Evolutionary conservation across 2,113 vertebrate genomes (phyloP).

Genomic region (Piaya cayana): DNA sequence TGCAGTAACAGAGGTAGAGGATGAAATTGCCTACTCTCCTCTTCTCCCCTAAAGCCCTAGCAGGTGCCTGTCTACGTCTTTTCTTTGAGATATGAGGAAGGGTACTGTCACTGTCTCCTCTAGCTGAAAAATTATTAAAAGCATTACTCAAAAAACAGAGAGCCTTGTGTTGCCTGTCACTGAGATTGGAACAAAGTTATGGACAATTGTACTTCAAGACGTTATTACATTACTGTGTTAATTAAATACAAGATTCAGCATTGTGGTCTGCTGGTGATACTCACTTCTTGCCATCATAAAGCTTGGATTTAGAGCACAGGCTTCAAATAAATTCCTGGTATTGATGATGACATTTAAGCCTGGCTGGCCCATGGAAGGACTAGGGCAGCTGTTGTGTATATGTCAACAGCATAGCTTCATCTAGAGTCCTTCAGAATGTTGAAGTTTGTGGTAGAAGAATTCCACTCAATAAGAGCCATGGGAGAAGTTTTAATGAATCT

Average conservation of each 20-base stretch:
- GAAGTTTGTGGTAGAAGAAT: neutral
- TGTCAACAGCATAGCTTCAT: neutral
- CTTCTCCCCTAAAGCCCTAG: neutral
- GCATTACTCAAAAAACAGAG: neutral
- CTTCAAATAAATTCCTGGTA: neutral
- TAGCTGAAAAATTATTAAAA: neutral
- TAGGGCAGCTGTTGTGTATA: neutral
- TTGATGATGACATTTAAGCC: neutral
- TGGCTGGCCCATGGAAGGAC: neutral
- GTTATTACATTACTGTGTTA: neutral
- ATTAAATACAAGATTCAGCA: neutral
- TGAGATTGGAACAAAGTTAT: neutral
- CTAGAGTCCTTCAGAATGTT: neutral
- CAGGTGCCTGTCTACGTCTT: rapidly evolving
- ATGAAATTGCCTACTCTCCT: neutral
- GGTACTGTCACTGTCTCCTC: neutral
- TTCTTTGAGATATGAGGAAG: neutral
- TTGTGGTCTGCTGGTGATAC: neutral
- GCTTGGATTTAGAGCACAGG: neutral
- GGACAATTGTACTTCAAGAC: neutral
- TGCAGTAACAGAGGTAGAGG: rapidly evolving
- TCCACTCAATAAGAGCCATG: neutral
- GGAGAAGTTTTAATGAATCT: neutral
- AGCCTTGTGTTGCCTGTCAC: rapidly evolving
- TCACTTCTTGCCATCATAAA: neutral